Base-by-base conservation (phyloP, 2,797 vertebrate genomes). In the Rhabdophis nuchalis region DNA sequence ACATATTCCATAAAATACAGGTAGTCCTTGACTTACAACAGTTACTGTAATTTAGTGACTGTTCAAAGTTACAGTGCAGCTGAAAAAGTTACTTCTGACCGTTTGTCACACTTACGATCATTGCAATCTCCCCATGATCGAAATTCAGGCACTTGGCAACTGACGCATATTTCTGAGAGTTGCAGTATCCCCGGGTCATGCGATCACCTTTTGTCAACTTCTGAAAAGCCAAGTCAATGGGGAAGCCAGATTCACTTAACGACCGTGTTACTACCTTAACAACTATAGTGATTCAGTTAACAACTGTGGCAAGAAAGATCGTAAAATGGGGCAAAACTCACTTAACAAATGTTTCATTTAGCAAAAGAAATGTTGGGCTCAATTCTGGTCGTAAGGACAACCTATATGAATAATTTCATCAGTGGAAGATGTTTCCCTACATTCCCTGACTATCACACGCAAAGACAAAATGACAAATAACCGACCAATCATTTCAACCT, bases 361-460 rank as follows among this genome's bases (percentile, higher is more conserved):
- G 64, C n/a, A 68, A 68, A 16, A 68, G n/a, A 32, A 68, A 32
- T 68, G 3, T 32, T 68, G n/a, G 14, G 5, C n/a, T 68, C 64
- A 68, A 32, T 68, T 32, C 27, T 61, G 25, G 11, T 61, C 0
- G 2, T 68, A 68, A 85, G 25, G 85, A 85, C 29, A 54, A n/a
- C 13, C 53, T 56, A 10, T 56, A 87, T 56, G 54, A 36, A 87
- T 57, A 20, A 32, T 32, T 93, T 56, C 93, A 88, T 94, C 82
- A 94, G 86, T 87, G 91, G 95, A 96, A 91, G 2, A 41, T 0
- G 0, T 90, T 90, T 92, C 94, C 94, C 87, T 95, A 77, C 86
- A 61, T n/a, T 92, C 88, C 36, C 64, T 88, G 88, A 89, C 53
- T 94, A 87, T 7, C 10, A 46, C 9, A 53, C 60, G 88, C 50